Percentiles rank a stretch among this genome's conserved stretches.
These are phyloP conservation scores for Drosophila greeni DNA, from an alignment of 2,888 invertebrate genomes.

Conservation along the genomic window DNA sequence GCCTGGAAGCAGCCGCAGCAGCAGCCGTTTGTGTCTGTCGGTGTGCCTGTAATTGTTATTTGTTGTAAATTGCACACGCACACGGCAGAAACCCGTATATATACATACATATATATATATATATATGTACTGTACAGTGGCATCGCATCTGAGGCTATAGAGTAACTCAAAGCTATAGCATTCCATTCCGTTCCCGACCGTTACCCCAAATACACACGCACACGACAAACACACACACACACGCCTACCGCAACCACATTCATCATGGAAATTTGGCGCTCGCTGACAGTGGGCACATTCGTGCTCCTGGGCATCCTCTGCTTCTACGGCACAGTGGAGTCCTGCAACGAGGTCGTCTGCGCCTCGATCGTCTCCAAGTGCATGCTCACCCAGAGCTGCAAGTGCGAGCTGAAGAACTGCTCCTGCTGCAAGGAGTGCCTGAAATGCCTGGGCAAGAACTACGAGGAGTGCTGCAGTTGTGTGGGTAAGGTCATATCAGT, in stretches of 20 bases:
- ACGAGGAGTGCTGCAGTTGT: slow-evolving; percentile 97
- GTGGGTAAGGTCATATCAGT: slow-evolving; percentile 86
- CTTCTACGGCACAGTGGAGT: slow-evolving; percentile 70
- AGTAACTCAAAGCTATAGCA: slow-evolving; percentile 25
- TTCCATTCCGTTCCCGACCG: slow-evolving; percentile 26
- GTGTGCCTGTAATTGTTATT: slow-evolving; percentile 51
- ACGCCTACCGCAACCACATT: not conserved
- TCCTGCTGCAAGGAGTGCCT: slow-evolving; percentile 97
- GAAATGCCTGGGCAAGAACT: slow-evolving; percentile 89
- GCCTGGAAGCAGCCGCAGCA: slow-evolving; percentile 10
- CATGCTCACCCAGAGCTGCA: slow-evolving; percentile 96
- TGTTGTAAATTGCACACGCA: slow-evolving; percentile 50
- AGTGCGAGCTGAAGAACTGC: slow-evolving; percentile 94
- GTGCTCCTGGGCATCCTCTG: slow-evolving; percentile 67
- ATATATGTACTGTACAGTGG: slow-evolving; percentile 17
- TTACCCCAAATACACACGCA: slow-evolving; percentile 22
- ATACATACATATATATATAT: not conserved
- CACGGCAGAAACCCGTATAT: slow-evolving; percentile 8
- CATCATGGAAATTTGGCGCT: slow-evolving; percentile 69
- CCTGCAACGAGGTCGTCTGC: slow-evolving; percentile 96
- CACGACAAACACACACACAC: slow-evolving; percentile 3
- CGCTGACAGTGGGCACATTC: slow-evolving; percentile 65
- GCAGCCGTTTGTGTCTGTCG: slow-evolving; percentile 25
- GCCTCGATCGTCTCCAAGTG: slow-evolving; percentile 98
- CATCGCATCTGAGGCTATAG: slow-evolving; percentile 17